phyloP scores from a whole-genome alignment of 2,113 vertebrate genomes.

The Leuciscus idus region DNA sequence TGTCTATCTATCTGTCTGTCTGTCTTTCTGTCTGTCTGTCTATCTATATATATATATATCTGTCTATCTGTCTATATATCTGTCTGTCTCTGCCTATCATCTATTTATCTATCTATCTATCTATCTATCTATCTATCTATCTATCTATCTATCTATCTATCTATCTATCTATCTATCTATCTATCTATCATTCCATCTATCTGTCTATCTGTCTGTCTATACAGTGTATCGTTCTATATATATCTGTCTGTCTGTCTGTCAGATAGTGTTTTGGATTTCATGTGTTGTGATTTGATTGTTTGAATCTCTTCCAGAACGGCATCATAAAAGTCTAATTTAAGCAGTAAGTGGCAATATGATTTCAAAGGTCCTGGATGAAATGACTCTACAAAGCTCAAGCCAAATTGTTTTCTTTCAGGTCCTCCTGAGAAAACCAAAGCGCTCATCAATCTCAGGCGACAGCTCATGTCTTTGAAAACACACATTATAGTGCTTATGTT shows the following conservation, averaged over 20 bases:
- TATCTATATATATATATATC: too few species aligned
- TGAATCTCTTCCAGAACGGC: background rate
- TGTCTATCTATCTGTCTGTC: background rate
- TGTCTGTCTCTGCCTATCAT: background rate
- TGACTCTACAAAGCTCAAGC: background rate
- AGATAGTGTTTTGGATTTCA: background rate
- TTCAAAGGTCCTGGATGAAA: background rate
- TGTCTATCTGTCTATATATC: background rate
- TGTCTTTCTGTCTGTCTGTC: background rate
- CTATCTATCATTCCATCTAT: background rate
- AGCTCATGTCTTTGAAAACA: background rate
- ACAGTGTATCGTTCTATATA: background rate
- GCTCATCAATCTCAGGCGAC: background rate
- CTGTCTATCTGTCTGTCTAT: background rate
- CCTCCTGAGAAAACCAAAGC: background rate
- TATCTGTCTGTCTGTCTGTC: background rate
- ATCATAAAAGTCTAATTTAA: background rate
- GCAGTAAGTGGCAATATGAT: background rate
- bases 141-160: background rate
- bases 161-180: background rate
- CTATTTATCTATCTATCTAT: background rate
- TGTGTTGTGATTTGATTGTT: background rate
- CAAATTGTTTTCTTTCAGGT: background rate
- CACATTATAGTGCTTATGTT: background rate
- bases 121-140: background rate